Evolutionary conservation across 2,113 vertebrate species (phyloP).

Genomic region (Lepus americanus): DNA sequence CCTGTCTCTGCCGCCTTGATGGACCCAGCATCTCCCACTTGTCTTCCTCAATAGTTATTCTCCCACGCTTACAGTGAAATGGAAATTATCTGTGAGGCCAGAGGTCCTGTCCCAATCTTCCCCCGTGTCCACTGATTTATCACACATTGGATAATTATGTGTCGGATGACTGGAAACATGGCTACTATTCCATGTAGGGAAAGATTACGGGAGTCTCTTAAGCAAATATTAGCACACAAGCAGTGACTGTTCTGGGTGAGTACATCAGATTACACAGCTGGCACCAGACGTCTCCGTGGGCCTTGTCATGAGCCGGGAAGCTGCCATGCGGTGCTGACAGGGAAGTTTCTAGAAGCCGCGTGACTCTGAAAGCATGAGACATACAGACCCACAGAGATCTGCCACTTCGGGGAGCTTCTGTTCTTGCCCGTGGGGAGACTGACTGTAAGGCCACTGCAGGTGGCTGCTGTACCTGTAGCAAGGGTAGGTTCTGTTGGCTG

Average conservation of each 20-base stretch:
- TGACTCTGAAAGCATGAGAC: not conserved
- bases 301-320: not conserved
- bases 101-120: not conserved
- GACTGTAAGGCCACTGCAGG: not conserved
- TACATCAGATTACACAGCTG: not conserved
- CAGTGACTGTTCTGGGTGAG: not conserved
- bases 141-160: not conserved
- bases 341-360: not conserved
- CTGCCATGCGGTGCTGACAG: not conserved
- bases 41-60: not conserved
- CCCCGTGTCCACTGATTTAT: not conserved
- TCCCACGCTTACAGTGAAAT: not conserved
- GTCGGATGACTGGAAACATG: not conserved
- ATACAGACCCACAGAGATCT: not conserved
- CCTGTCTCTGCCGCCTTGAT: not conserved
- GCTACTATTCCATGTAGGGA: not conserved
- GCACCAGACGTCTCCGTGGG: not conserved
- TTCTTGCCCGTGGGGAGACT: not conserved
- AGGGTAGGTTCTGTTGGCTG: not conserved
- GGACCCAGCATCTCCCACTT: not conserved
- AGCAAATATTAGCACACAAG: not conserved
- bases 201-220: not conserved
- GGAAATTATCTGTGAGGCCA: constrained; percentile 1
- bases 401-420: not conserved
- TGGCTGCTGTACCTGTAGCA: not conserved